Conservation (phyloP, 2,888 invertebrate species). For the Erebia epiphron region DNA sequence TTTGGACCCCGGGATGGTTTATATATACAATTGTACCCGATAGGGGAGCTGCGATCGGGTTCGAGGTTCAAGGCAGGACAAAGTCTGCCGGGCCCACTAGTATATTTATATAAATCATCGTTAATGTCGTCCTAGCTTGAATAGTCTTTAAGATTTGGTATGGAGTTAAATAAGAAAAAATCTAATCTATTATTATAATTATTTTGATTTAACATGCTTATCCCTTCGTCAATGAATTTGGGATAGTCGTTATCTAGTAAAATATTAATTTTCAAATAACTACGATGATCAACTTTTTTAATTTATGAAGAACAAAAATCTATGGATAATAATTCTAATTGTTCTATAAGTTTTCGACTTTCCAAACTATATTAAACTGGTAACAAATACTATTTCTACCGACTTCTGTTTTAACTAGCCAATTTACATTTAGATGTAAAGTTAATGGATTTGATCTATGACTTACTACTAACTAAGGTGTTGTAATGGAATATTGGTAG, state of each 20-base stretch:
- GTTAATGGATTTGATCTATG: constrained; percentile 47
- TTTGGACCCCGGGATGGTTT: too few species aligned
- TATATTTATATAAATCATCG: constrained; percentile 15
- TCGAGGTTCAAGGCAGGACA: too few species aligned
- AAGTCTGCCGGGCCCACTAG: too few species aligned
- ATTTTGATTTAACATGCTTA: constrained; percentile 66
- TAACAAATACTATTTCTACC: constrained; percentile 46
- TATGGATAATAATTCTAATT: constrained; percentile 45
- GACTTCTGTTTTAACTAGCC: constrained; percentile 39
- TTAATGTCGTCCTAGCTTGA: constrained; percentile 29
- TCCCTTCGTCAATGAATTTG: constrained; percentile 69
- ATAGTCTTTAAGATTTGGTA: constrained; percentile 30
- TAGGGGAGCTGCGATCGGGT: too few species aligned
- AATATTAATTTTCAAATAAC: constrained; percentile 48
- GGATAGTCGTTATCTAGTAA: constrained; percentile 59
- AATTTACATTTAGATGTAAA: constrained; percentile 49
- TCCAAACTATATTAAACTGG: constrained; percentile 48
- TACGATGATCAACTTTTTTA: constrained; percentile 63
- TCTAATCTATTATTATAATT: constrained; percentile 59
- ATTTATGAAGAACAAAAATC: constrained; percentile 53
- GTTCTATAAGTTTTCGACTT: constrained; percentile 48
- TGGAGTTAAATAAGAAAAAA: constrained; percentile 44
- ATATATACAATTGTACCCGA: too few species aligned
- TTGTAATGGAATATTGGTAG: constrained; percentile 79
- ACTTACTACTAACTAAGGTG: constrained; percentile 65